Base-by-base conservation (phyloP, 2,797 vertebrate species). In the Cheirogaleus major region DNA sequence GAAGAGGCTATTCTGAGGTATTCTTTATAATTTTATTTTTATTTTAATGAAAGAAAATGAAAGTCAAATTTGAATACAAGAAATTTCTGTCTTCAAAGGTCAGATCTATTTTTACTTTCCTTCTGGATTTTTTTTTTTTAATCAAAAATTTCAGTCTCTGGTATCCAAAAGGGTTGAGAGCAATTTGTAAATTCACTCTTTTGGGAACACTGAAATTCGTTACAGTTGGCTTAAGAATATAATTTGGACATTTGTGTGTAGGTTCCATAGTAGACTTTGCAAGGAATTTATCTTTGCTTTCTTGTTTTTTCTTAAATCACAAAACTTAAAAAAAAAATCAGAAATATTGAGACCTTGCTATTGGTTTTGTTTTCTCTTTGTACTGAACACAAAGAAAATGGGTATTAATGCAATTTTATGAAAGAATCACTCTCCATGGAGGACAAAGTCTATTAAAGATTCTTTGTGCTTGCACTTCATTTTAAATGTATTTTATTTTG, bases 41-140 rank as follows among this genome's bases (percentile, higher is more conserved):
- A 35, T 93, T 92, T 96, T 94, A 85, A 89, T 32, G 67, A 84
- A 61, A 90, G n/a, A 72, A 41, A 84, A 79, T 63, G 50, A 73
- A 92, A 90, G 50, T 87, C 89, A 95, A 38, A 92, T 89, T 89
- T 92, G 41, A 96, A 92, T 73, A 87, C 23, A 69, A 88, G 61
- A 70, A 50, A 78, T 35, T 87, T 89, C 80, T 63, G 41, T 93
- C 57, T 83, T 94, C 67, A 96, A 93, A 95, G 91, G 76, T 93
- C 50, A 86, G 27, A 0, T 67, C 35, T 94, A 87, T 83, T 96
- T 97, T 92, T 83, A 79, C 76, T 93, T 88, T 57, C 45, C 76
- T 82, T 91, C 52, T 41, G 52, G 63, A 48, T 38, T 63, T 43
- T 25, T 52, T 52, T 75, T 73, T 48, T 15, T 82, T 89, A 5